phyloP scores from a whole-genome alignment of 2,113 vertebrate genomes.

The Gorsachius goisagi region DNA sequence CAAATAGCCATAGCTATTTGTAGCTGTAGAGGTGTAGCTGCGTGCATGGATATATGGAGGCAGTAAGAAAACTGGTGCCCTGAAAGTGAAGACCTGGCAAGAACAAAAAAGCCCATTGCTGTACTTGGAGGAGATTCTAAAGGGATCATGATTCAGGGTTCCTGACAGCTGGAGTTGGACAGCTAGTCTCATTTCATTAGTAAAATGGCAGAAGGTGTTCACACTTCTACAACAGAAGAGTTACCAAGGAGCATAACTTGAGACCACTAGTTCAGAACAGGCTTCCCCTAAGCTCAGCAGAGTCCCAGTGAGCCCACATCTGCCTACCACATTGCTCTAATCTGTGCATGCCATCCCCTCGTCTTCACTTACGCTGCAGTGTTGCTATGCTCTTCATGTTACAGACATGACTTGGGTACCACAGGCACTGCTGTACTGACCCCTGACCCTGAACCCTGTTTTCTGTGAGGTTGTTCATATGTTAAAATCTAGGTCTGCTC shows the following conservation, averaged over 20 bases:
- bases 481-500: background rate
- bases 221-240: background rate
- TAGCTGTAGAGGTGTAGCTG: background rate
- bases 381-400: fast-evolving
- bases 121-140: background rate
- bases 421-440: background rate
- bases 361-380: fast-evolving
- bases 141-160: background rate
- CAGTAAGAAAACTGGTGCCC: background rate
- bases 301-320: background rate
- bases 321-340: background rate
- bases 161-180: background rate
- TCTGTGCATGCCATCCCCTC: background rate
- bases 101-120: background rate
- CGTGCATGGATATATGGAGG: too few relatives aligned
- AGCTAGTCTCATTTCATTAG: background rate
- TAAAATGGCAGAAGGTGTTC: background rate
- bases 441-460: background rate
- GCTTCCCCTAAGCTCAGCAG: background rate
- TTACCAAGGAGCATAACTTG: background rate
- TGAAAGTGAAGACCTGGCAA: background rate
- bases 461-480: background rate
- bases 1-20: background rate
- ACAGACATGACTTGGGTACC: background rate
- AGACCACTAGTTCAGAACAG: background rate